Percentiles rank a stretch among this genome's conserved stretches.
Conservation (phyloP, 2,113 vertebrate genomes). For the Protobothrops flavoviridis region DNA sequence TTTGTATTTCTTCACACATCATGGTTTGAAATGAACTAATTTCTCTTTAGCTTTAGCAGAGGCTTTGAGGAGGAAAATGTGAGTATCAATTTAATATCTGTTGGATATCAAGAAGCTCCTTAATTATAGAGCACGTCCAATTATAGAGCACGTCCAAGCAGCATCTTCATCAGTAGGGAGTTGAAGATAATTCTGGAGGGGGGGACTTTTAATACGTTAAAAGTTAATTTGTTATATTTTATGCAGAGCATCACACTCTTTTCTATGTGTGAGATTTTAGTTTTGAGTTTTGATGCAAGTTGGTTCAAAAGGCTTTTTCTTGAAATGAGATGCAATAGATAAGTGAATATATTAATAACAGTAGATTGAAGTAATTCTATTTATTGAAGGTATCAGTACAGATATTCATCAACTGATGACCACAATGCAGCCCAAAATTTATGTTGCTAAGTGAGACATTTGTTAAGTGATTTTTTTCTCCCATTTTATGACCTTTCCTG, state of each 20-base stretch:
- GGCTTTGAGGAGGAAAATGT: not conserved
- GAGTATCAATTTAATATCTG: not conserved
- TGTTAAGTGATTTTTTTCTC: not conserved
- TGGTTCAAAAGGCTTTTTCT: not conserved
- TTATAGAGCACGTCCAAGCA: too few relatives aligned
- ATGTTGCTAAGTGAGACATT: not conserved
- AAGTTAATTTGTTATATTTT: not conserved
- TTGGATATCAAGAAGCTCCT: not conserved
- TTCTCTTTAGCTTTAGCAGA: not conserved
- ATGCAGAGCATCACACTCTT: not conserved
- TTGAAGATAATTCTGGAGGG: not conserved
- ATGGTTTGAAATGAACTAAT: not conserved
- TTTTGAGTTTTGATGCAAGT: not conserved
- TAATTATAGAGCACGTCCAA: not conserved
- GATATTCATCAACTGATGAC: not conserved
- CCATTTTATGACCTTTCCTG: not conserved
- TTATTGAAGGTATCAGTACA: not conserved
- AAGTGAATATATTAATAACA: not conserved
- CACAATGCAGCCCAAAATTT: not conserved
- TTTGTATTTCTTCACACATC: not conserved
- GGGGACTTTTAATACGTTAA: not conserved
- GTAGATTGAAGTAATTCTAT: not conserved
- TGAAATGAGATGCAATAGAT: not conserved
- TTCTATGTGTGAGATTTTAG: not conserved
- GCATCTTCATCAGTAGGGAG: not conserved